phyloP scores from a whole-genome alignment of 2,113 vertebrate genomes.

The Neopipo cinnamomea region DNA sequence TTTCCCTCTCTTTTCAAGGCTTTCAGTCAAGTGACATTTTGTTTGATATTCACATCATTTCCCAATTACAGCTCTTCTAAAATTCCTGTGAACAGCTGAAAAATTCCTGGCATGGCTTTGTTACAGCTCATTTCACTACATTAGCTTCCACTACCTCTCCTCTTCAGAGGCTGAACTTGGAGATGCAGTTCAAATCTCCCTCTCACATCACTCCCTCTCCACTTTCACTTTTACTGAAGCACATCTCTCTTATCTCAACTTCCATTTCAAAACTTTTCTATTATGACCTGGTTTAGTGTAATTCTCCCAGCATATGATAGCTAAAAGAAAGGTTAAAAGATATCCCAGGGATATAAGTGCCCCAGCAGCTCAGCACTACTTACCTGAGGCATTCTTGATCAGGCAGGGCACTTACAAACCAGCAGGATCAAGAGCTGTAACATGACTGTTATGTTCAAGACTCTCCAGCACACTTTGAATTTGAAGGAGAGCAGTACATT shows the following conservation, averaged over 20 bases:
- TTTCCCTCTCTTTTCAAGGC: background rate
- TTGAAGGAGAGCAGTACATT: background rate
- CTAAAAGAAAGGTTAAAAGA: background rate
- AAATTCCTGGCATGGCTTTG: conserved; percentile 26
- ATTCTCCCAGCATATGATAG: background rate
- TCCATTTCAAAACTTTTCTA: background rate
- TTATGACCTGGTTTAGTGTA: background rate
- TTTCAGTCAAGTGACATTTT: conserved; percentile 50
- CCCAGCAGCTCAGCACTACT: background rate
- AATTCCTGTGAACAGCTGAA: conserved; percentile 43
- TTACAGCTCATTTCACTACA: conserved; percentile 49
- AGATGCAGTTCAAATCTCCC: background rate
- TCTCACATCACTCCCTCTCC: background rate
- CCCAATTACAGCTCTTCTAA: conserved; percentile 39
- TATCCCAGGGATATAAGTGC: background rate
- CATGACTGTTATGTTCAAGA: background rate
- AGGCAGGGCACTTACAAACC: background rate
- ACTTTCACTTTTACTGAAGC: background rate
- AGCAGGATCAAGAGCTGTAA: background rate
- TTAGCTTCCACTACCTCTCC: background rate
- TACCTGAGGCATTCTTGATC: background rate
- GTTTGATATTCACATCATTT: conserved; percentile 52
- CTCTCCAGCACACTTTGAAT: background rate
- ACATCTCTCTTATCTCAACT: background rate
- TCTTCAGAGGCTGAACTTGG: background rate